Evolutionary conservation across 2,888 invertebrate genomes (phyloP).

Genomic region (Drosophila heteroneura): DNA sequence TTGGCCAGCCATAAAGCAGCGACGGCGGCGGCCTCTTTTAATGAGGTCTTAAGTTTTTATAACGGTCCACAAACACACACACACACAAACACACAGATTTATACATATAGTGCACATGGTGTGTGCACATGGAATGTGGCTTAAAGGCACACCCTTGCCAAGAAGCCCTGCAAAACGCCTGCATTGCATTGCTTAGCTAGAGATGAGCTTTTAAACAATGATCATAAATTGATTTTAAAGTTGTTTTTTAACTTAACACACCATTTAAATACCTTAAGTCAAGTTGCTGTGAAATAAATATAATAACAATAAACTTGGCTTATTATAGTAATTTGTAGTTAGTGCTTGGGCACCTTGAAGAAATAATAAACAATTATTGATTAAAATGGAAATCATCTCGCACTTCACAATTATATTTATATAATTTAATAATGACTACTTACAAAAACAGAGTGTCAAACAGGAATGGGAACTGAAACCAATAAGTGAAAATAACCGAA

Average conservation of each 20-base stretch:
- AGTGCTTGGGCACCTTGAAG: not conserved
- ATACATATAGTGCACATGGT: constrained; percentile 7
- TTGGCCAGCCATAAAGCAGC: constrained; percentile 69
- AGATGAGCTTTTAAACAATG: constrained; percentile 23
- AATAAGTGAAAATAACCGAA: not conserved
- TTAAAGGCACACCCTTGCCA: constrained; percentile 43
- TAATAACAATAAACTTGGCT: not conserved
- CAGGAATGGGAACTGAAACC: not conserved
- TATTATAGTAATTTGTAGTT: not conserved
- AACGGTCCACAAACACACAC: constrained; percentile 54
- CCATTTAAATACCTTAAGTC: not conserved
- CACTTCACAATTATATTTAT: not conserved
- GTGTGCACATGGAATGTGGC: constrained; percentile 40
- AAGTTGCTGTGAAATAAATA: not conserved
- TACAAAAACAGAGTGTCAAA: not conserved
- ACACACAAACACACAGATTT: constrained; percentile 5
- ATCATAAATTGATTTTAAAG: not conserved
- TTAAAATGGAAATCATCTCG: not conserved
- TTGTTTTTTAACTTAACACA: not conserved
- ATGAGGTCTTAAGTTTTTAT: constrained; percentile 78
- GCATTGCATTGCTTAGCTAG: constrained; percentile 21
- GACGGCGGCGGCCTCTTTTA: constrained; percentile 67
- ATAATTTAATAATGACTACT: not conserved
- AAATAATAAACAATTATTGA: not conserved
- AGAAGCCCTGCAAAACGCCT: constrained; percentile 4